Evolutionary conservation across 2,888 invertebrate species (phyloP).

Genomic region (Uloborus plumipes): DNA sequence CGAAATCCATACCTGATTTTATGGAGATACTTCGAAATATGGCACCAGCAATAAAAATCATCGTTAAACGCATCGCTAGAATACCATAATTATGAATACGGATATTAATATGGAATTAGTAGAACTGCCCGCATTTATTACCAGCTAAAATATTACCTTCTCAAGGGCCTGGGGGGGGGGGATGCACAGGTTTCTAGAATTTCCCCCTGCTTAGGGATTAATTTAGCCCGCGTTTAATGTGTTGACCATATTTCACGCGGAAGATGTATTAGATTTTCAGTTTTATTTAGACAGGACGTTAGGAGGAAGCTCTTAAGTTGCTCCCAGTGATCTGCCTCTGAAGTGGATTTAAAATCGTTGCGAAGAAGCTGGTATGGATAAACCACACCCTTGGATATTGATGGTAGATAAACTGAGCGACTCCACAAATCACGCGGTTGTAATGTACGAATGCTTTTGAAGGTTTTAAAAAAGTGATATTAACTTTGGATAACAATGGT

Average conservation of each 20-base stretch:
- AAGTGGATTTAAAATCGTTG: constrained; percentile 5
- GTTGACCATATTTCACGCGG: constrained; percentile 29
- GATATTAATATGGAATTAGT: constrained; percentile 55
- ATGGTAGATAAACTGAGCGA: no score
- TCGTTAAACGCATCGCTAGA: constrained; percentile 35
- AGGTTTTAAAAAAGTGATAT: no score
- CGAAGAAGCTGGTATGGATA: neutral
- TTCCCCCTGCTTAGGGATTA: constrained; percentile 53
- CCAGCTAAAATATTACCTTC: constrained; percentile 47
- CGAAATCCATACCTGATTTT: constrained; percentile 10
- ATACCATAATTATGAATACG: constrained; percentile 53
- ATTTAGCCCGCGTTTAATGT: constrained; percentile 42
- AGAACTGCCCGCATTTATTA: constrained; percentile 53
- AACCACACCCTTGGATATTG: neutral
- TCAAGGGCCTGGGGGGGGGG: constrained; percentile 12
- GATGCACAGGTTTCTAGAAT: constrained; percentile 26
- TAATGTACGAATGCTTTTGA: no score
- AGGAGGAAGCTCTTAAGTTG: neutral
- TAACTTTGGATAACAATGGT: no score
- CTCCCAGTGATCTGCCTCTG: constrained; percentile 29
- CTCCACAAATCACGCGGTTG: no score
- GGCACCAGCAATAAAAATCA: constrained; percentile 51
- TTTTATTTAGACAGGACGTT: constrained; percentile 26
- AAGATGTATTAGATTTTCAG: constrained; percentile 6
- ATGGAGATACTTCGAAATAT: constrained; percentile 45